These are phyloP conservation scores for Germaria angustata DNA, from an alignment of 2,888 invertebrate genomes.

Conservation along the genomic window DNA sequence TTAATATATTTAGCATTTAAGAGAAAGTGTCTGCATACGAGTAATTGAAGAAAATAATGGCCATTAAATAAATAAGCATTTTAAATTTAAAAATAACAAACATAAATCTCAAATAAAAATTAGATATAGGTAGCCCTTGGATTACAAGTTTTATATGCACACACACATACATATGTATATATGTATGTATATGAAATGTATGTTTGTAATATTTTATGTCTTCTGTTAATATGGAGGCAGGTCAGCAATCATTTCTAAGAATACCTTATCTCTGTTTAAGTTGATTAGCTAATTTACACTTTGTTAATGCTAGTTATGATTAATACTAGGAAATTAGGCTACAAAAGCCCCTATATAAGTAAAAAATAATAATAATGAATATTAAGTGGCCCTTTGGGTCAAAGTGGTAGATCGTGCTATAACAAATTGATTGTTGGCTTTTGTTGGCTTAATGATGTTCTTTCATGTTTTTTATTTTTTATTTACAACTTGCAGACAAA, in stretches of 20 bases:
- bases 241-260: neutral
- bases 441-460: neutral
- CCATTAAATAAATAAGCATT: neutral
- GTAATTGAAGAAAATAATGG: neutral
- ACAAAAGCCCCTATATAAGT: neutral
- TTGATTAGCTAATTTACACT: conserved; percentile 26
- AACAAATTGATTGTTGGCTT: neutral
- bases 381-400: neutral
- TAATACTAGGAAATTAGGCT: neutral
- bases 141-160: too few species aligned
- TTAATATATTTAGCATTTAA: neutral
- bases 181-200: too few species aligned
- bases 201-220: neutral
- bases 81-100: neutral
- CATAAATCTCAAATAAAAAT: neutral
- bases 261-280: neutral
- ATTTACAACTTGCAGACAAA: neutral
- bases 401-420: conserved; percentile 2
- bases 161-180: too few species aligned
- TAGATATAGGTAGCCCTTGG: neutral
- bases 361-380: neutral
- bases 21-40: neutral
- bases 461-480: neutral
- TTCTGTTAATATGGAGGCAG: neutral
- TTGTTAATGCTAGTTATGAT: conserved; percentile 12